These are phyloP conservation scores for Drosophila neonasuta DNA, from an alignment of 2,888 invertebrate genomes.

Conservation along the genomic window DNA sequence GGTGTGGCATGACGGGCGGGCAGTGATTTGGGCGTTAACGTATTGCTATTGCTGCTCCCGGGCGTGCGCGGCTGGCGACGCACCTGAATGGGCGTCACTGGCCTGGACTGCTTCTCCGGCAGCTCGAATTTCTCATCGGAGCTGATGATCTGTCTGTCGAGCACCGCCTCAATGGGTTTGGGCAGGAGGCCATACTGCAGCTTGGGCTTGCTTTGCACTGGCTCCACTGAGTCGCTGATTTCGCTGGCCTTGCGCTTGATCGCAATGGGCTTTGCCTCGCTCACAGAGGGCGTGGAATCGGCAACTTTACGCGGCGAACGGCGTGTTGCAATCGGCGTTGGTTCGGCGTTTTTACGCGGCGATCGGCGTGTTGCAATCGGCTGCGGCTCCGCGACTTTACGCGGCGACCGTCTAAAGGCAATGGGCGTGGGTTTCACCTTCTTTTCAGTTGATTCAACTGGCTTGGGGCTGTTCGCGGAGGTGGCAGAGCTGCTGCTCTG, in stretches of 20 bases:
- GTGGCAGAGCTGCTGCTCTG: slow-evolving; percentile 58
- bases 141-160: slow-evolving; percentile 80
- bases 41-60: slow-evolving; percentile 43
- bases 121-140: slow-evolving; percentile 81
- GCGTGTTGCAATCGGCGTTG: slow-evolving; percentile 36
- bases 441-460: background rate
- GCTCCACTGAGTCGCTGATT: background rate
- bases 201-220: slow-evolving; percentile 14
- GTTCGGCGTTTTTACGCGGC: slow-evolving; percentile 33
- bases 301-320: slow-evolving; percentile 39
- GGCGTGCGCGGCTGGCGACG: slow-evolving; percentile 80
- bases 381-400: slow-evolving; percentile 42
- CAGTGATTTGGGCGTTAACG: slow-evolving; percentile 46
- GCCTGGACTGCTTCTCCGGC: slow-evolving; percentile 77
- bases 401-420: slow-evolving; percentile 56
- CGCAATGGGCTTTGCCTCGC: slow-evolving; percentile 4
- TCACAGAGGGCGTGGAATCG: slow-evolving; percentile 30
- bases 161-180: slow-evolving; percentile 62
- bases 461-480: slow-evolving; percentile 38
- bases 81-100: slow-evolving; percentile 81
- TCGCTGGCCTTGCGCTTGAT: slow-evolving; percentile 31
- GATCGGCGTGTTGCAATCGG: slow-evolving; percentile 49
- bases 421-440: slow-evolving; percentile 47
- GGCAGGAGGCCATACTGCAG: slow-evolving; percentile 43
- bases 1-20: slow-evolving; percentile 70